A percentile compares a stretch with the other conserved stretches of the same genome.
Evolutionary conservation across 2,888 invertebrate species (phyloP).

Genomic region (Pandemis corylana): DNA sequence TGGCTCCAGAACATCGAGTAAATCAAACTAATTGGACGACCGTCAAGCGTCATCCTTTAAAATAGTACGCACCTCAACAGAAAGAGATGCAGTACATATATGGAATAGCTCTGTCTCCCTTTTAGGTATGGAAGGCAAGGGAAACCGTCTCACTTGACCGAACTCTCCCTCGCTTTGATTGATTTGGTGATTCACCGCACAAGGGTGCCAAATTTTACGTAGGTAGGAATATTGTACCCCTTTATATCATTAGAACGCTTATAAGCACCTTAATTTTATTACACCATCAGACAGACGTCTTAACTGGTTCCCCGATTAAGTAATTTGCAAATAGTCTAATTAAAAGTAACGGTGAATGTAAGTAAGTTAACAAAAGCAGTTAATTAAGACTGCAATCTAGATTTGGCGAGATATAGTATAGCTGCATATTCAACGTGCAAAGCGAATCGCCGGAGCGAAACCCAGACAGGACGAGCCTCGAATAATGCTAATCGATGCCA

Average conservation of each 20-base stretch:
- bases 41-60: conserved; percentile 50
- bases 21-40: conserved; percentile 39
- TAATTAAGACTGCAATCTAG: conserved; percentile 38
- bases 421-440: conserved; percentile 24
- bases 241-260: background rate
- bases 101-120: conserved; percentile 27
- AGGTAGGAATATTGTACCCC: background rate
- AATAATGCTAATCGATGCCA: conserved; percentile 33
- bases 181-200: conserved; percentile 31
- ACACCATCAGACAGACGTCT: background rate
- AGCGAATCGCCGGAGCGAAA: conserved; percentile 31
- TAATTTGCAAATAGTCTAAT: conserved; percentile 15
- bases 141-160: conserved; percentile 33
- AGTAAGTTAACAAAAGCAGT: conserved; percentile 25
- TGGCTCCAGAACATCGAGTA: conserved; percentile 27
- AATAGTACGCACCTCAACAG: conserved; percentile 46
- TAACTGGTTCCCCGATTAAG: background rate
- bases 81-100: conserved; percentile 40
- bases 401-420: conserved; percentile 19
- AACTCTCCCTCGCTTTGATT: conserved; percentile 33
- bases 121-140: conserved; percentile 20
- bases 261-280: background rate
- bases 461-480: conserved; percentile 19
- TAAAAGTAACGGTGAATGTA: conserved; percentile 23
- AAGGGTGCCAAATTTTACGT: conserved; percentile 22